These are phyloP conservation scores for Florisuga fusca DNA, from an alignment of 2,797 vertebrate genomes.

Conservation along the genomic window DNA sequence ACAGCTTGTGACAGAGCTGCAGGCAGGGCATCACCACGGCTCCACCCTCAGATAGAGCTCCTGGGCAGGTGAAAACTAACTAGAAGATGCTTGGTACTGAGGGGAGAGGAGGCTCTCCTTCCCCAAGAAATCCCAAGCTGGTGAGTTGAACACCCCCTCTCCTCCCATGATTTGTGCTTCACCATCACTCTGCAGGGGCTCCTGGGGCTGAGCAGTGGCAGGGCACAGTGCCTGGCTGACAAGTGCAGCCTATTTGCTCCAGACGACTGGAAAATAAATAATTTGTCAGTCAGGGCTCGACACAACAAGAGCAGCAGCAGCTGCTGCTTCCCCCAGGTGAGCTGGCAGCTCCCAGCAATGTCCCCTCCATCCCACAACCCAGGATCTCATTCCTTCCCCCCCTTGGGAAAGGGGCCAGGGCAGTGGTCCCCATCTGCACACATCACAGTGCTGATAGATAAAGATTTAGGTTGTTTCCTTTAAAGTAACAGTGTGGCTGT, in stretches of 20 bases:
- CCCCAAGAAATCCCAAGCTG: background rate
- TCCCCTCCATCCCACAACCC: rapidly evolving
- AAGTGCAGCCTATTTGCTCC: rapidly evolving
- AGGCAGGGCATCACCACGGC: background rate
- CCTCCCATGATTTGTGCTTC: background rate
- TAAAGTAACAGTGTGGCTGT: rapidly evolving
- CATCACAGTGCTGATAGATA: too few relatives aligned
- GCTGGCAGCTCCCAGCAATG: background rate
- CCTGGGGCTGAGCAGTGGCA: background rate
- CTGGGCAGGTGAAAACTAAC: background rate
- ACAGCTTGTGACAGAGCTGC: background rate
- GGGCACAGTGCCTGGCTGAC: background rate
- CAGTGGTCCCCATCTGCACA: rapidly evolving
- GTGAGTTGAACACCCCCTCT: background rate
- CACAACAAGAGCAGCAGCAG: background rate
- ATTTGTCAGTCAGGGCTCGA: background rate
- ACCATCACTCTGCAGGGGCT: background rate
- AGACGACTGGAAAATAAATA: too few relatives aligned
- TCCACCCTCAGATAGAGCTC: background rate
- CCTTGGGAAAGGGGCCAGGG: rapidly evolving
- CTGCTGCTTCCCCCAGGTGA: background rate
- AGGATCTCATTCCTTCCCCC: rapidly evolving
- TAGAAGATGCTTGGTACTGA: background rate
- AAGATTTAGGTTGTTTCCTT: too few relatives aligned
- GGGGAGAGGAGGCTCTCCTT: background rate